phyloP scores from a whole-genome alignment of 2,888 invertebrate species.

The Sipha maydis region DNA sequence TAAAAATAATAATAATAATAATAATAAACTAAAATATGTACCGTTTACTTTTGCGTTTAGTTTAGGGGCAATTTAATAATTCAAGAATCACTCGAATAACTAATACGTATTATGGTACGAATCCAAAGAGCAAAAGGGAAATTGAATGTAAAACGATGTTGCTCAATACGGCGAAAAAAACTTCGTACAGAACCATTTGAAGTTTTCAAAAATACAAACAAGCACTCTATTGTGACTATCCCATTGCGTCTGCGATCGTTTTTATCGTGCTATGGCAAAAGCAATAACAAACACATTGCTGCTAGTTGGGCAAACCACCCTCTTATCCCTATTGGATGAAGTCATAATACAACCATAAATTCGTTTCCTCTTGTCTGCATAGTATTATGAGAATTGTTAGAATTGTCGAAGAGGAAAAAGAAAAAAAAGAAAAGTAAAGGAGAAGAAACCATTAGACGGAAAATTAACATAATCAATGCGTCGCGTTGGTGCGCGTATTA shows the following conservation, averaged over 20 bases:
- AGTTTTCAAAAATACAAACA: conserved; percentile 1
- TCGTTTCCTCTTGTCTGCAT: neutral
- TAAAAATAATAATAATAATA: neutral
- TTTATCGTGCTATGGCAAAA: neutral
- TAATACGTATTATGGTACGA: neutral
- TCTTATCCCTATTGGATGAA: neutral
- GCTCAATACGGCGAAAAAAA: neutral
- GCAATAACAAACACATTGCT: conserved; percentile 36
- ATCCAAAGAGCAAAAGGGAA: neutral
- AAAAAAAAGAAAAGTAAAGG: neutral
- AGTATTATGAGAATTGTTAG: neutral
- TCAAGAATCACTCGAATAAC: neutral
- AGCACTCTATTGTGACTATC: neutral
- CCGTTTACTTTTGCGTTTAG: neutral
- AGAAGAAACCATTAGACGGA: neutral
- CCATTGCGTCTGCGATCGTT: neutral
- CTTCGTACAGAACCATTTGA: neutral
- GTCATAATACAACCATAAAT: neutral
- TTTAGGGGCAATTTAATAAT: neutral
- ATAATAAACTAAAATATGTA: neutral
- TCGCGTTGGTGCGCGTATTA: neutral
- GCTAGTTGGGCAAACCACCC: neutral
- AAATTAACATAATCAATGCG: conserved; percentile 26
- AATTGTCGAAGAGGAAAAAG: neutral
- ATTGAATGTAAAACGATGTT: neutral